Evolutionary conservation across 2,797 vertebrate species (phyloP).

Genomic region (Fratercula arctica): DNA sequence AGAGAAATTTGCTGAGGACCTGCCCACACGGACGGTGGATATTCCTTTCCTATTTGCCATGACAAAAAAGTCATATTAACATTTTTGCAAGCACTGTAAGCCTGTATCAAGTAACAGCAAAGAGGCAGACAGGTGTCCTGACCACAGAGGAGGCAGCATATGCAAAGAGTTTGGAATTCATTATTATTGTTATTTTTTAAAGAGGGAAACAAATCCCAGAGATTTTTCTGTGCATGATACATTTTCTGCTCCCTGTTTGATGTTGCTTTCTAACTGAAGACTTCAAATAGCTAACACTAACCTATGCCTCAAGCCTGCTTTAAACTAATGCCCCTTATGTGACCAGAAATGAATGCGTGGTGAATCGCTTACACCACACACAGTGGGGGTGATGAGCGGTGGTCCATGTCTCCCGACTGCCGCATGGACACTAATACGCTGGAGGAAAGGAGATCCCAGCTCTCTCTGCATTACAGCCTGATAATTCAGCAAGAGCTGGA

Average conservation of each 20-base stretch:
- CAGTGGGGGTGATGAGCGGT: background rate
- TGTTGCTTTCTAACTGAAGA: slow-evolving; percentile 39
- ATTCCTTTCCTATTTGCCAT: slow-evolving; percentile 34
- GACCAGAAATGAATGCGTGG: slow-evolving; percentile 58
- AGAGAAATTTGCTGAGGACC: background rate
- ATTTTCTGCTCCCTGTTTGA: slow-evolving; percentile 62
- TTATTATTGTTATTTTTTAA: slow-evolving; percentile 38
- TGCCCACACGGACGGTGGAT: slow-evolving; percentile 17
- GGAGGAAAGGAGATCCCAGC: background rate
- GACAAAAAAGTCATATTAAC: slow-evolving; percentile 31
- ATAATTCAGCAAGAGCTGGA: background rate
- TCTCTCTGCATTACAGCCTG: background rate
- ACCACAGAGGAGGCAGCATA: slow-evolving; percentile 27
- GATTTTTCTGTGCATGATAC: slow-evolving; percentile 42
- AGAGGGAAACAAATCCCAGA: slow-evolving; percentile 45
- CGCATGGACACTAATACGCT: fast-evolving
- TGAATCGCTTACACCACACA: slow-evolving; percentile 57
- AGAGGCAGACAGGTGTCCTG: slow-evolving; percentile 55
- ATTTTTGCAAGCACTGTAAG: slow-evolving; percentile 53
- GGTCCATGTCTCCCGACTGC: background rate
- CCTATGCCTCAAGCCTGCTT: slow-evolving; percentile 42
- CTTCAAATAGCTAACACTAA: slow-evolving; percentile 36
- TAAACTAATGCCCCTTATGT: slow-evolving; percentile 29
- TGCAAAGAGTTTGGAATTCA: slow-evolving; percentile 32
- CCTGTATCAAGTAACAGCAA: slow-evolving; percentile 42